These are phyloP conservation scores for Tachina fera DNA, from an alignment of 2,888 invertebrate species.

Conservation along the genomic window DNA sequence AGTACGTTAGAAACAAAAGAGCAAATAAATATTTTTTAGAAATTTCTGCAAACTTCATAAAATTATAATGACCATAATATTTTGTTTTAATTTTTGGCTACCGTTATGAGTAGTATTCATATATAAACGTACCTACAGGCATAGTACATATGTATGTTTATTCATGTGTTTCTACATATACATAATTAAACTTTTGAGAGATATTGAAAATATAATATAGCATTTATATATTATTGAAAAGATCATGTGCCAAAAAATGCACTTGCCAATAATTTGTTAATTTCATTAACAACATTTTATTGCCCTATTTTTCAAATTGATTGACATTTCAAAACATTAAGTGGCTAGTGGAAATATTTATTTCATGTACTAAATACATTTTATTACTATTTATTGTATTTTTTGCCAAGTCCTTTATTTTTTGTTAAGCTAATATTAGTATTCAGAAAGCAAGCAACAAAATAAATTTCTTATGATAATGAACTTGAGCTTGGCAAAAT, in stretches of 20 bases:
- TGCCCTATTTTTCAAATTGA: slow-evolving; percentile 47
- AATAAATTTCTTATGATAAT: slow-evolving; percentile 45
- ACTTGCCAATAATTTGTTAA: not conserved
- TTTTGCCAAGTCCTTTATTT: slow-evolving; percentile 57
- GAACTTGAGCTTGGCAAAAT: slow-evolving; percentile 50
- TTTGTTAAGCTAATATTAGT: slow-evolving; percentile 31
- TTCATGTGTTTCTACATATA: too few species aligned
- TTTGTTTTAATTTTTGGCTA: not conserved
- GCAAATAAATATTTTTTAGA: too few species aligned
- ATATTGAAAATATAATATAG: not conserved
- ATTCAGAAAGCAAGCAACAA: slow-evolving; percentile 39
- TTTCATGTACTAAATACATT: not conserved
- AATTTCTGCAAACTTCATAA: too few species aligned
- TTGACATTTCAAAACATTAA: slow-evolving; percentile 20
- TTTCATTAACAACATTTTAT: slow-evolving; percentile 24
- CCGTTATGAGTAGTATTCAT: not conserved
- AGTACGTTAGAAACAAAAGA: too few species aligned
- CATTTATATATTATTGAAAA: not conserved
- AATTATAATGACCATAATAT: not conserved
- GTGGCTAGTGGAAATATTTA: not conserved
- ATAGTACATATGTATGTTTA: not conserved
- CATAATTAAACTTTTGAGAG: not conserved
- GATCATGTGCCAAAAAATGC: not conserved
- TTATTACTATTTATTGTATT: slow-evolving; percentile 7
- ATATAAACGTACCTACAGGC: not conserved